Conservation (phyloP, 1,140 invertebrate species). For the Scaptomyza hsui region DNA sequence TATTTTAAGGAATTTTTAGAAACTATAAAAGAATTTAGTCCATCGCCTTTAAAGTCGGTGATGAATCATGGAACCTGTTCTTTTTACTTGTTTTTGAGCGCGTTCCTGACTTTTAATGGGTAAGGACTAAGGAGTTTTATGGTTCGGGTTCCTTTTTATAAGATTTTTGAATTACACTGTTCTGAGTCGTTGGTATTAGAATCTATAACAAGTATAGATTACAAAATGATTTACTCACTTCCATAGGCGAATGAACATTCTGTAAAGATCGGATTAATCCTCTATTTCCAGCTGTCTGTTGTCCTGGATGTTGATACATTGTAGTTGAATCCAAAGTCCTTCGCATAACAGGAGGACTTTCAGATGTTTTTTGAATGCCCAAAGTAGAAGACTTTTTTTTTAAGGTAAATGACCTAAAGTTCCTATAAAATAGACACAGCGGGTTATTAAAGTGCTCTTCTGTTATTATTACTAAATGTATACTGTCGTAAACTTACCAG, state of each 20-base stretch:
- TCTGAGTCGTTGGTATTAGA: too few species aligned
- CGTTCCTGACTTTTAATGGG: too few species aligned
- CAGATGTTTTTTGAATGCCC: slow-evolving; percentile 83
- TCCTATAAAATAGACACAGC: slow-evolving; percentile 43
- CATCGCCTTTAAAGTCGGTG: too few species aligned
- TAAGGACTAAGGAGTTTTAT: too few species aligned
- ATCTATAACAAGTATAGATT: background rate
- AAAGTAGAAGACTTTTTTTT: slow-evolving; percentile 83
- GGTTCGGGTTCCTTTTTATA: too few species aligned
- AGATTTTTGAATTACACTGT: too few species aligned
- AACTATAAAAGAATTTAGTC: too few species aligned
- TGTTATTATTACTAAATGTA: background rate
- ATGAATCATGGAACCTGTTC: too few species aligned
- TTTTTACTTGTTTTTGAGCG: too few species aligned
- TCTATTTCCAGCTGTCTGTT: slow-evolving; percentile 34
- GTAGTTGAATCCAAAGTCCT: slow-evolving; percentile 29
- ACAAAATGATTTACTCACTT: slow-evolving; percentile 24
- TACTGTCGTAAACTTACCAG: slow-evolving; percentile 75
- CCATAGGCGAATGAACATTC: slow-evolving; percentile 45
- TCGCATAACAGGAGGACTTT: slow-evolving; percentile 76
- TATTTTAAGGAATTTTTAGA: too few species aligned
- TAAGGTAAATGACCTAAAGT: slow-evolving; percentile 72
- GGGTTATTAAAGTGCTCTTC: background rate
- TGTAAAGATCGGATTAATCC: slow-evolving; percentile 68
- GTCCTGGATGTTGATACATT: background rate